Percentiles rank a stretch among this genome's conserved stretches.
Conservation (phyloP, 2,797 vertebrate species). For the Phrynocephalus vlangalii region DNA sequence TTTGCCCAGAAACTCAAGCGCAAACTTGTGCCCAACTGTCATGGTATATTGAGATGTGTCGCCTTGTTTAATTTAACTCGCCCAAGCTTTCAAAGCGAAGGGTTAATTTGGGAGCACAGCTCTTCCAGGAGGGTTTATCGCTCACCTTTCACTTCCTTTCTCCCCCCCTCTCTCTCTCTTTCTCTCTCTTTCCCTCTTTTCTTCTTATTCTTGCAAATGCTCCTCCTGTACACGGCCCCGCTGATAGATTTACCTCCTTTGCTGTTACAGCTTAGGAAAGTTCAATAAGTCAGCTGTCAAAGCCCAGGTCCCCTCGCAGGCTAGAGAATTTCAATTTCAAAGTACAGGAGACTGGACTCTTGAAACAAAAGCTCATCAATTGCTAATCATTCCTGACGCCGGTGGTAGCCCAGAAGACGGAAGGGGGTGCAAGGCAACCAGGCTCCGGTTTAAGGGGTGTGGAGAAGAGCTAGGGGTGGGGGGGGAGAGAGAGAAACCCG, state of each 20-base stretch:
- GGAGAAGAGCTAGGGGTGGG: background rate
- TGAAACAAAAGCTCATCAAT: constrained; percentile 78
- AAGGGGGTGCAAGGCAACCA: background rate
- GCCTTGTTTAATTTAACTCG: constrained; percentile 53
- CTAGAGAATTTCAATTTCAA: constrained; percentile 79
- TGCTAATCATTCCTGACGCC: constrained; percentile 68
- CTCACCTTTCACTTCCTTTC: background rate
- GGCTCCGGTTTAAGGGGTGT: constrained; percentile 24
- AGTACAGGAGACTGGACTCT: constrained; percentile 74
- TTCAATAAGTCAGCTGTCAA: constrained; percentile 78
- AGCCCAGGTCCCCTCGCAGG: constrained; percentile 63
- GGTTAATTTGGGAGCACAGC: background rate
- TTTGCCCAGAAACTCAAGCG: background rate
- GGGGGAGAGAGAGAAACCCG: constrained; percentile 18
- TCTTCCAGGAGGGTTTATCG: constrained; percentile 12
- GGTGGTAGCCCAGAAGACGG: constrained; percentile 52
- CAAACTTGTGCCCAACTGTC: too few relatives aligned
- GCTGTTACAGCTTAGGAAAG: constrained; percentile 66
- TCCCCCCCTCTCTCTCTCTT: background rate
- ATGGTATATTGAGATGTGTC: background rate
- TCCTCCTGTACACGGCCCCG: constrained; percentile 38
- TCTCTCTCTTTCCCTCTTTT: accelerated
- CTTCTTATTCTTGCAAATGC: constrained; percentile 27
- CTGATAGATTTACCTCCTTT: constrained; percentile 68
- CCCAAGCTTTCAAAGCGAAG: constrained; percentile 2